Percentiles rank a stretch among this genome's conserved stretches.
These are phyloP conservation scores for Rattus rattus DNA, from an alignment of 2,113 vertebrate species.

Conservation along the genomic window DNA sequence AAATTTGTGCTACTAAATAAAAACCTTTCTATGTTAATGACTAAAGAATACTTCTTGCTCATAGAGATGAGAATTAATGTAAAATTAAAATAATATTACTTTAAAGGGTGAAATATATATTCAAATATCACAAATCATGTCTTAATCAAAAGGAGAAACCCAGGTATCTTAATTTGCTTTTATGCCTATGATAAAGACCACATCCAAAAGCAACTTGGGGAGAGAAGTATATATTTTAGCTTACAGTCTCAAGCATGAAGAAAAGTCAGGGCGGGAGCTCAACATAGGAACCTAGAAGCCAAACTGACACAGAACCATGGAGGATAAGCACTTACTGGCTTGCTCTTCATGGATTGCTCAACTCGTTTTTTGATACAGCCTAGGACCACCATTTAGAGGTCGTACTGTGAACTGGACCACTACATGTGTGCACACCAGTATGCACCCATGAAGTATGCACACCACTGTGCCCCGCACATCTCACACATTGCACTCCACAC, in stretches of 20 bases:
- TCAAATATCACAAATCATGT: background rate
- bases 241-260: background rate
- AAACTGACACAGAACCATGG: background rate
- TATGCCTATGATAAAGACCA: background rate
- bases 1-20: background rate
- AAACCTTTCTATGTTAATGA: background rate
- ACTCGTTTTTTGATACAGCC: background rate
- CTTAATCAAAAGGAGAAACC: background rate
- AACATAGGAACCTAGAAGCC: background rate
- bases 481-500: background rate
- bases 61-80: background rate
- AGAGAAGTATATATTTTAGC: background rate
- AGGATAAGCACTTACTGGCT: background rate
- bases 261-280: background rate
- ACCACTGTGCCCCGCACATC: background rate
- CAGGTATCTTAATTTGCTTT: background rate
- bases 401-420: background rate
- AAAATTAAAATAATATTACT: background rate
- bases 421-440: background rate
- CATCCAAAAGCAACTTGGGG: background rate
- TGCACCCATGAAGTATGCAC: background rate
- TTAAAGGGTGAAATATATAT: background rate
- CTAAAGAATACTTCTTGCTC: background rate
- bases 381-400: background rate
- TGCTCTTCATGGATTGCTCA: background rate